Base-by-base conservation (phyloP, 2,797 vertebrate species). In the Arrhamphus sclerolepis region DNA sequence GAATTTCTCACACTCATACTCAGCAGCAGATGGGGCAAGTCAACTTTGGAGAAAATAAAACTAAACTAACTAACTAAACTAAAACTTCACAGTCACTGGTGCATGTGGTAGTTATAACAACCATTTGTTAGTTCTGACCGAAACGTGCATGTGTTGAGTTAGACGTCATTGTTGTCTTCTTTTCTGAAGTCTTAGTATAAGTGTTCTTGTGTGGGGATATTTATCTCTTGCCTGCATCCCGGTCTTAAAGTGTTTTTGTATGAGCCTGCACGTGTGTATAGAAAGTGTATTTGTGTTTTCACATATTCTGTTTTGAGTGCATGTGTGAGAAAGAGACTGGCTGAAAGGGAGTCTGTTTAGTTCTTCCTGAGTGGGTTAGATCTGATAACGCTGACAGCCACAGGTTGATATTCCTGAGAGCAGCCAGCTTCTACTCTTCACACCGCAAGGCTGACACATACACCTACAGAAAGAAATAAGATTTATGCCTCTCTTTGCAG, bases 351-450 rank as follows among this genome's bases (percentile, higher is more conserved):
- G 77, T 73, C 80, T 80, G 79, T 86, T 89, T 82, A 83, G 84
- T 87, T 88, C 72, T 81, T 72, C 78, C 70, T 77, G 82, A 89
- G 65, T 80, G 79, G 66, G 59, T 82, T 65, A 72, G 82, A 91
- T 91, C 88, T 89, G 90, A 91, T 90, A 89, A 91, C 62, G 63
- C 63, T 84, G 84, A 90, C 80, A 87, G 81, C 77, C 82, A 84
- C 77, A 82, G 83, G 87, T 88, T 84, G 87, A 88, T 83, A 82
- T 85, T 88, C 86, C 85, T 90, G 89, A 87, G 87, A 90, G 85
- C 83, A 89, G 82, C 69, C 77, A 66, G 69, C 58, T 64, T 84
- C 68, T 78, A 58, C 70, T 40, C 80, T 90, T 90, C 89, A 88
- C 89, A 89, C 76, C 21, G 6, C 38, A 39, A n/a, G 66, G 40